Percentiles rank a stretch among this genome's conserved stretches.
phyloP scores from a whole-genome alignment of 2,113 vertebrate species.

The Neodon shergylaensis region DNA sequence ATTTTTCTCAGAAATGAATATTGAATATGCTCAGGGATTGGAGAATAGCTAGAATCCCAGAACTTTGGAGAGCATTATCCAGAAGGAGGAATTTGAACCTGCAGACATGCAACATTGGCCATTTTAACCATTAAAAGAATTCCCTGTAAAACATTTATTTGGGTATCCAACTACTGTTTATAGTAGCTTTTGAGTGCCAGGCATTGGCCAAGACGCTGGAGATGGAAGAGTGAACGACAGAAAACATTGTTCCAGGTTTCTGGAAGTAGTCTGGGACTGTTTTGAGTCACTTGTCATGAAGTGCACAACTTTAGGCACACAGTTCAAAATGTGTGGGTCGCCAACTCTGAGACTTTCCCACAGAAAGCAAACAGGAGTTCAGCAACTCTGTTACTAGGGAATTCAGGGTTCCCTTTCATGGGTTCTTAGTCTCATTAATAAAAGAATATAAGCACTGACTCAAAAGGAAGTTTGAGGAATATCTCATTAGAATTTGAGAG shows the following conservation, averaged over 20 bases:
- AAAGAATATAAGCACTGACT: background rate
- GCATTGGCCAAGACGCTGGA: background rate
- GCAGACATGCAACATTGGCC: background rate
- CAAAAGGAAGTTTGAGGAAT: background rate
- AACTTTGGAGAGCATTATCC: background rate
- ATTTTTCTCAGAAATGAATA: background rate
- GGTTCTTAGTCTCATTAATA: background rate
- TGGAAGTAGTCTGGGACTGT: background rate
- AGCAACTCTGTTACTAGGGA: background rate
- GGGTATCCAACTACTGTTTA: background rate
- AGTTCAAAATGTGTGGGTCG: background rate
- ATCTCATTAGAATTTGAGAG: background rate
- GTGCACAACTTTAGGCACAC: background rate
- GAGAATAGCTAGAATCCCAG: background rate
- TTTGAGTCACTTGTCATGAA: background rate
- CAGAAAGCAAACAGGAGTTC: background rate
- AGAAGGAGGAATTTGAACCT: background rate
- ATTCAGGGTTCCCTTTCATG: background rate
- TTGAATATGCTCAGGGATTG: background rate
- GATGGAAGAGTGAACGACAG: background rate
- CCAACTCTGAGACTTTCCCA: background rate
- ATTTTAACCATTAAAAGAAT: background rate
- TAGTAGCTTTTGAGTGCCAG: background rate
- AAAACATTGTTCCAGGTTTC: background rate
- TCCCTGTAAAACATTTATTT: background rate